A percentile compares a stretch with the other conserved stretches of the same genome.
phyloP scores from a whole-genome alignment of 2,888 invertebrate species.

The Eucera pruinosa region DNA sequence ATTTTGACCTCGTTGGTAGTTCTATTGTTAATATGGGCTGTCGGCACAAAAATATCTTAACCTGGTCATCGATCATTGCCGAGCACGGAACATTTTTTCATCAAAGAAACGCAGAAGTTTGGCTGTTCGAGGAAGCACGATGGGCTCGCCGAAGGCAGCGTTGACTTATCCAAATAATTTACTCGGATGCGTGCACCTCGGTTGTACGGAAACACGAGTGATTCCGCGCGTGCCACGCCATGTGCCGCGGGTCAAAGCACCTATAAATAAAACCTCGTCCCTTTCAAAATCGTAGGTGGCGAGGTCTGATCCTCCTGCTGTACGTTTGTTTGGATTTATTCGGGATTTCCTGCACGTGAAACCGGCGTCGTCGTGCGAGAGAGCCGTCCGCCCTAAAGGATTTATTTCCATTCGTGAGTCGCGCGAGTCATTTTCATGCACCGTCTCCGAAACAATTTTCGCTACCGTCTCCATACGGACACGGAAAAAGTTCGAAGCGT shows the following conservation, averaged over 20 bases:
- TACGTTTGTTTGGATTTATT: conserved; percentile 76
- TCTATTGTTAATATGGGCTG: too few relatives aligned
- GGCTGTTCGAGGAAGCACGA: conserved; percentile 54
- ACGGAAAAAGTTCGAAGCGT: too few relatives aligned
- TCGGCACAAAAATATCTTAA: neutral
- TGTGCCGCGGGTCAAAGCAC: conserved; percentile 70
- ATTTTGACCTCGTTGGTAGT: too few relatives aligned
- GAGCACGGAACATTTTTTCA: conserved; percentile 1
- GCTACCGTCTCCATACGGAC: too few relatives aligned
- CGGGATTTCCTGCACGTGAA: conserved; percentile 75
- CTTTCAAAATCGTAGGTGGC: conserved; percentile 74
- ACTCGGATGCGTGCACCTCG: conserved; percentile 61
- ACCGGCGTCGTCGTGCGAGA: conserved; percentile 53
- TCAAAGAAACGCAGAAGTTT: conserved; percentile 22
- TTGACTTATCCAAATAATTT: conserved; percentile 77
- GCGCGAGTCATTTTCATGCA: conserved; percentile 33
- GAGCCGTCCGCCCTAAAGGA: conserved; percentile 55
- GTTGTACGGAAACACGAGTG: conserved; percentile 69
- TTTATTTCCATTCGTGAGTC: conserved; percentile 65
- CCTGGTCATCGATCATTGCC: neutral
- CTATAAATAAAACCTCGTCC: conserved; percentile 76
- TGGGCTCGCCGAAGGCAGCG: conserved; percentile 12
- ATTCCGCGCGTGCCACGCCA: conserved; percentile 72
- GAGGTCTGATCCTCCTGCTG: conserved; percentile 68
- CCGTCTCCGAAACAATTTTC: conserved; percentile 22